Conservation (phyloP, 2,113 vertebrate genomes). For the Eubucco bourcierii region DNA sequence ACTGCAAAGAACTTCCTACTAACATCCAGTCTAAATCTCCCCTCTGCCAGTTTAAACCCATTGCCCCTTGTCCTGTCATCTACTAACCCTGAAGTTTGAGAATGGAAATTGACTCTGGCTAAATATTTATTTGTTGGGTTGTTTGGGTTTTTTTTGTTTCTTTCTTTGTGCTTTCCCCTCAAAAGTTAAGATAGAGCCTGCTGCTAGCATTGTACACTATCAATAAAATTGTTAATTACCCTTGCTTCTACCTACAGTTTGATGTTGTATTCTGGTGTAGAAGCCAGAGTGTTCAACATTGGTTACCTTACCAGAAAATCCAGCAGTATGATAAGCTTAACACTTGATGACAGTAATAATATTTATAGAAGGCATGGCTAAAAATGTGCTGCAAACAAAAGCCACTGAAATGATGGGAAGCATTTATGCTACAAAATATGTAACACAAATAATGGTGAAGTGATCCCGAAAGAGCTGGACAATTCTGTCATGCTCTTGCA, state of each 20-base stretch:
- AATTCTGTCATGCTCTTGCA: neutral
- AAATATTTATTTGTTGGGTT: neutral
- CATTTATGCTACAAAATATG: accelerated
- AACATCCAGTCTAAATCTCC: no score
- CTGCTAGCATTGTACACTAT: neutral
- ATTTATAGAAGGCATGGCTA: neutral
- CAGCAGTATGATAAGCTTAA: neutral
- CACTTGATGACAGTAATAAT: neutral
- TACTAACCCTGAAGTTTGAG: neutral
- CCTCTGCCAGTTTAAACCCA: no score
- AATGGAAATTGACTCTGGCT: neutral
- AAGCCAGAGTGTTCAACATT: neutral
- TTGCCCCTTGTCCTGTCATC: no score
- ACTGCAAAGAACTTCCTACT: no score
- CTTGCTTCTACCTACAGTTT: neutral
- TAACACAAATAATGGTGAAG: neutral
- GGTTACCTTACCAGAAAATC: neutral
- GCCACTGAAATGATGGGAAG: neutral
- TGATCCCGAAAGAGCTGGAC: neutral
- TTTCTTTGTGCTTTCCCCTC: neutral
- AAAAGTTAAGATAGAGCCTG: neutral
- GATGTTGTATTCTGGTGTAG: neutral
- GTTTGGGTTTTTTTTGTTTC: neutral
- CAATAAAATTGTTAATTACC: neutral
- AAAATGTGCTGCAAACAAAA: neutral